Evolutionary conservation across 2,113 vertebrate species (phyloP).

Genomic region (Cyrtonyx montezumae): DNA sequence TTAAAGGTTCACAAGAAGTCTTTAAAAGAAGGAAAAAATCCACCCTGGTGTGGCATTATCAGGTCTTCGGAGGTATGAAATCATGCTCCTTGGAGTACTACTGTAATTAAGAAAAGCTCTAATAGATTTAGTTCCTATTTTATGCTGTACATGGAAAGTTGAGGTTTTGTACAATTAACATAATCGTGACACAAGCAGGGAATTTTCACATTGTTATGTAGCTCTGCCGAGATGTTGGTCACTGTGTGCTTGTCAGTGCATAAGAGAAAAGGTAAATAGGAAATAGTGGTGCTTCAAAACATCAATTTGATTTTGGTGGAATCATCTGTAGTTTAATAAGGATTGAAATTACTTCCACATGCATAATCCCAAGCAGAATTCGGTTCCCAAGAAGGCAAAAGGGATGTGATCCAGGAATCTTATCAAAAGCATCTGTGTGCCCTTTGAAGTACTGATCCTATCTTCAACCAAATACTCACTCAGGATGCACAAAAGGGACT

Average conservation of each 20-base stretch:
- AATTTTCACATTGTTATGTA: neutral
- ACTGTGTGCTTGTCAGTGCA: fast-evolving
- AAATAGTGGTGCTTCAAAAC: neutral
- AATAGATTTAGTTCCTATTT: neutral
- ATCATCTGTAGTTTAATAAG: neutral
- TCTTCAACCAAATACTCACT: neutral
- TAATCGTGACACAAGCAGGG: neutral
- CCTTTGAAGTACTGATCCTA: neutral
- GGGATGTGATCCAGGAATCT: neutral
- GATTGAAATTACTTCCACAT: neutral
- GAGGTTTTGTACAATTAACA: neutral
- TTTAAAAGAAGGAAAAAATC: neutral
- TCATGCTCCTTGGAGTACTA: neutral
- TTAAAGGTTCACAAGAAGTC: neutral
- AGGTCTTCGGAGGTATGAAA: neutral
- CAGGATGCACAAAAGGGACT: neutral
- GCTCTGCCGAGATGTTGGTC: neutral
- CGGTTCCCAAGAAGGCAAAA: neutral
- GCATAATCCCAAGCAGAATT: neutral
- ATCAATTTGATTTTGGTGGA: neutral
- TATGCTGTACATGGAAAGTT: neutral
- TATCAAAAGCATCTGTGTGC: fast-evolving
- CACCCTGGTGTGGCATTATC: neutral
- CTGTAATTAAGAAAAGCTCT: neutral
- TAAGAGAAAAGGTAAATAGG: neutral